phyloP scores from a whole-genome alignment of 2,888 invertebrate species.

The Melanophora roralis region DNA sequence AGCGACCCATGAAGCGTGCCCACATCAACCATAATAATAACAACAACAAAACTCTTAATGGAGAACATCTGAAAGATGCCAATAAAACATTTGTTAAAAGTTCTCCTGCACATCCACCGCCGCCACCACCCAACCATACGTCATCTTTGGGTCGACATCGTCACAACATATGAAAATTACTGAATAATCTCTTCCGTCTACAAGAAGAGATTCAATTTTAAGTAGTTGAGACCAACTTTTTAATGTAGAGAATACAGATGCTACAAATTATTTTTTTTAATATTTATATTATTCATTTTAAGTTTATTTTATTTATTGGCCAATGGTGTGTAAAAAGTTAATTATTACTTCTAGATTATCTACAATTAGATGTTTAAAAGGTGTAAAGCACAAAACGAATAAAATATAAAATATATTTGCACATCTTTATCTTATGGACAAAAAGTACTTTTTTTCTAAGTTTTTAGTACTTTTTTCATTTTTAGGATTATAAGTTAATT shows the following conservation, averaged over 20 bases:
- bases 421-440: too few species aligned
- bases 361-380: too few species aligned
- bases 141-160: conserved; percentile 75
- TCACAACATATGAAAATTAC: conserved; percentile 72
- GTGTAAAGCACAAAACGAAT: too few species aligned
- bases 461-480: too few species aligned
- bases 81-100: conserved; percentile 71
- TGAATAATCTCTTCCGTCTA: conserved; percentile 66
- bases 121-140: conserved; percentile 70
- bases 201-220: conserved; percentile 59
- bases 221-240: conserved; percentile 33
- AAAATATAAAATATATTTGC: too few species aligned
- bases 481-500: too few species aligned
- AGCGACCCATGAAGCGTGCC: conserved; percentile 74
- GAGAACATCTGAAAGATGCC: conserved; percentile 57
- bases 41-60: conserved; percentile 61
- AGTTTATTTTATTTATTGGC: conserved; percentile 15
- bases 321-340: background rate
- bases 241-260: conserved; percentile 62
- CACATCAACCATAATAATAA: conserved; percentile 72
- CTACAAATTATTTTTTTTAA: too few species aligned
- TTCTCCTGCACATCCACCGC: conserved; percentile 55
- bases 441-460: too few species aligned
- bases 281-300: conserved; percentile 39
- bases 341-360: too few species aligned